These are phyloP conservation scores for Phalacrocorax pelagicus DNA, from an alignment of 2,113 vertebrate genomes.

Conservation along the genomic window DNA sequence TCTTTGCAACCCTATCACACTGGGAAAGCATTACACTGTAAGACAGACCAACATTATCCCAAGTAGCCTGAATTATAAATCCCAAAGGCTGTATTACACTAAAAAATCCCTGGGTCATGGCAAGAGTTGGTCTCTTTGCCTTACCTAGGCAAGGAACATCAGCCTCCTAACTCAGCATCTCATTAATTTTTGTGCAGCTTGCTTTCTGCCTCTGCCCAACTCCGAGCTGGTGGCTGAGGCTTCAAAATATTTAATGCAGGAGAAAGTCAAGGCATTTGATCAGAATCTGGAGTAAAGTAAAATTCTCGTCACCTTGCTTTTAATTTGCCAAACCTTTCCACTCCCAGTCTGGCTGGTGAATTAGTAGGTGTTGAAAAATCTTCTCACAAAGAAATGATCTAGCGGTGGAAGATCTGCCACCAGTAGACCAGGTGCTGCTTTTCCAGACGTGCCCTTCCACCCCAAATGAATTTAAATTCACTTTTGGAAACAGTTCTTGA, in stretches of 20 bases:
- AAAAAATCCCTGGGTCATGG: neutral
- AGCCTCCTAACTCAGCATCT: neutral
- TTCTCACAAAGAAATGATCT: neutral
- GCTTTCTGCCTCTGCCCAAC: neutral
- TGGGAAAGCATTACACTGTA: neutral
- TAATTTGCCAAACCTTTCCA: neutral
- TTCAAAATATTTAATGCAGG: neutral
- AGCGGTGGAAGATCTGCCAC: neutral
- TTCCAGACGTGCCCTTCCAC: neutral
- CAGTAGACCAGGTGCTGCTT: neutral
- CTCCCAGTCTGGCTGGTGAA: neutral
- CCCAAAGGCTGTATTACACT: neutral
- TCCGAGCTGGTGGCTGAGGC: neutral
- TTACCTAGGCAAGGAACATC: neutral
- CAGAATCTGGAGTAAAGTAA: neutral
- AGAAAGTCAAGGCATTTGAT: neutral
- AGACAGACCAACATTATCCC: neutral
- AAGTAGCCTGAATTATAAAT: slow-evolving; percentile 9
- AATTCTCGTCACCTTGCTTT: neutral
- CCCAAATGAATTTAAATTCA: neutral
- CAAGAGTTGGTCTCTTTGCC: neutral
- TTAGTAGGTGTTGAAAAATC: neutral
- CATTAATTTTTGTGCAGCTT: neutral
- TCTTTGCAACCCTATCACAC: neutral
- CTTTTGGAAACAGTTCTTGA: neutral